Conservation (phyloP, 2,797 vertebrate genomes). For the Aldrovandia affinis region DNA sequence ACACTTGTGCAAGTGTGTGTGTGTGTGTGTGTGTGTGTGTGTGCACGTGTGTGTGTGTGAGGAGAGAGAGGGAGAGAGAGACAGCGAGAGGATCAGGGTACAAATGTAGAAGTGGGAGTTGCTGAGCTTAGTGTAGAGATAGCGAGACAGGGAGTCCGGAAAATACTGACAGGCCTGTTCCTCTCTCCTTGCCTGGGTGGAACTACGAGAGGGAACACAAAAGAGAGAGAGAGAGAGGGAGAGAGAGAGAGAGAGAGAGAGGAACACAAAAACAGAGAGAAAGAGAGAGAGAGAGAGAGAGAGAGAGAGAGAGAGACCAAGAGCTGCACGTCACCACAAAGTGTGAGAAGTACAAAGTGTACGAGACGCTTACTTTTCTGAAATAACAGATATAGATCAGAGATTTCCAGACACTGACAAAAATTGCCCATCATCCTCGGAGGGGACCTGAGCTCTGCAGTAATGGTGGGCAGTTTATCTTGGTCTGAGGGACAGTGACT, state of each 20-base stretch:
- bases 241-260: neutral
- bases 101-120: neutral
- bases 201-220: no score
- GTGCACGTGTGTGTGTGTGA: constrained; percentile 4
- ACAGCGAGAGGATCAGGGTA: neutral
- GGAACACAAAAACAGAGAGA: no score
- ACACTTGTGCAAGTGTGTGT: neutral
- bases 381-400: neutral
- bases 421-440: no score
- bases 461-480: no score
- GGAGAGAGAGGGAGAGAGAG: neutral
- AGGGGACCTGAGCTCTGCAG: no score
- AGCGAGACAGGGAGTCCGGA: neutral
- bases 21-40: neutral
- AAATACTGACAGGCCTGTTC: no score
- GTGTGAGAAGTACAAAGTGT: neutral
- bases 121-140: neutral
- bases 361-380: neutral
- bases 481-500: no score
- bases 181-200: neutral
- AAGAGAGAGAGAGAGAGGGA: neutral
- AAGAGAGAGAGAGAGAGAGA: neutral
- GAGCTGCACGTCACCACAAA: neutral
- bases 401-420: no score
- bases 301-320: neutral